Evolutionary conservation across 2,113 vertebrate genomes (phyloP).

Genomic region (Poicephalus gulielmi): DNA sequence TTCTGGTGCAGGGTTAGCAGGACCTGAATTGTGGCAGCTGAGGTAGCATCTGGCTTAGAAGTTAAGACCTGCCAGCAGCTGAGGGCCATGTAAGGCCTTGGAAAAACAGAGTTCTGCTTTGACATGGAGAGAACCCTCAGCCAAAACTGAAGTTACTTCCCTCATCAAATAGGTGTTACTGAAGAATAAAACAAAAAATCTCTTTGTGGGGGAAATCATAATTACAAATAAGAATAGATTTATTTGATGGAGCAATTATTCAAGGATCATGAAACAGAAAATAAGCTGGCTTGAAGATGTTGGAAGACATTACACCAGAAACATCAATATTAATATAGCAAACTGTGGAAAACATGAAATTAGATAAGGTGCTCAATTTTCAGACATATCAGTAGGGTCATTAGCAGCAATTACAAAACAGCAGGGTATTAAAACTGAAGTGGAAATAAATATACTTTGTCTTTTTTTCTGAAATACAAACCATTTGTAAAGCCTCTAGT

Average conservation of each 20-base stretch:
- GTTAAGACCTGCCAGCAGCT: neutral
- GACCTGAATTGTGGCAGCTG: neutral
- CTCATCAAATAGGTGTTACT: neutral
- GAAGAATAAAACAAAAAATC: neutral
- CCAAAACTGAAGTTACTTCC: neutral
- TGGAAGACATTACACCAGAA: neutral
- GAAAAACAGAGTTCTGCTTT: neutral
- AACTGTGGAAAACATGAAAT: neutral
- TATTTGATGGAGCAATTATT: conserved; percentile 32
- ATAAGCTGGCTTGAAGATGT: neutral
- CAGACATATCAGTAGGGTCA: neutral
- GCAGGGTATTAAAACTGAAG: neutral
- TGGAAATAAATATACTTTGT: neutral
- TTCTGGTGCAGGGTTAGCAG: neutral
- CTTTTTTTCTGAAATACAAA: neutral
- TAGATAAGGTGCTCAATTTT: conserved; percentile 27
- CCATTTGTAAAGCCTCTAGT: neutral
- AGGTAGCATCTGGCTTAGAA: neutral
- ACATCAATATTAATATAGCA: neutral
- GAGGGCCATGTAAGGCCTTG: fast-evolving
- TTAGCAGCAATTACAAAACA: conserved; percentile 8
- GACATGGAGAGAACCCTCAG: neutral
- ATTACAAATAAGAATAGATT: conserved; percentile 8
- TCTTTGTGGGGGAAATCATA: neutral
- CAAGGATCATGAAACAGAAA: neutral